Base-by-base conservation (phyloP, 2,113 vertebrate species). In the Polypterus senegalus region DNA sequence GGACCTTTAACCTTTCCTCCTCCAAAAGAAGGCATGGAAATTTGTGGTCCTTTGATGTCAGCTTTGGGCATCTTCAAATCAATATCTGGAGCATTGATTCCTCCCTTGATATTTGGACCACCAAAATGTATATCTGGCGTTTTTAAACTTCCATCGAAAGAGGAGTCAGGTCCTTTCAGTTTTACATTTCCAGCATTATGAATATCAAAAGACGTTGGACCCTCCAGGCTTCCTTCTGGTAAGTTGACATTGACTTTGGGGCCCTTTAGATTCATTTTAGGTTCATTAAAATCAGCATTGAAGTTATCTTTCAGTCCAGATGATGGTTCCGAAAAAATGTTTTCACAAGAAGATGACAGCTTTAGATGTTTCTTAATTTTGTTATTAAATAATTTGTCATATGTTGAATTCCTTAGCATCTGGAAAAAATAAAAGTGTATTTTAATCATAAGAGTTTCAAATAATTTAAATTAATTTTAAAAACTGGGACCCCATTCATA, bases 331-430 rank as follows among this genome's bases (percentile, higher is more conserved):
- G 70, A 54, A 48, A 68, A 62, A 44, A 67, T 66, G 63, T 62
- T 64, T 53, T 72, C 62, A 49, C 73, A 11, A 9, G 44, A 65
- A 4, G 11, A 5, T 57, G 70, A 62, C n/a, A 45, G 63, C 63
- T 52, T 81, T 64, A 87, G 74, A 59, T 74, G 84, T 71, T 11
- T 83, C 69, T 69, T 85, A 67, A 87, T 80, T 73, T 80, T 87
- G 60, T 67, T 6, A 57, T 83, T 80, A 74, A 67, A 87, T 62
- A 87, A 73, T 69, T 76, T 85, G 71, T n/a, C 77, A 70, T 87
- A 85, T 48, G 79, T 45, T 27, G 7, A 76, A 70, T 87, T 77
- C 2, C 62, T 71, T 67, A 76, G 71, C 76, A 83, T 63, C 82
- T 84, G 72, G 69, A 74, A 72, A 63, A 53, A 57, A 53, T 45